These are phyloP conservation scores for Halictus ligatus DNA, from an alignment of 2,888 invertebrate genomes.

Conservation along the genomic window DNA sequence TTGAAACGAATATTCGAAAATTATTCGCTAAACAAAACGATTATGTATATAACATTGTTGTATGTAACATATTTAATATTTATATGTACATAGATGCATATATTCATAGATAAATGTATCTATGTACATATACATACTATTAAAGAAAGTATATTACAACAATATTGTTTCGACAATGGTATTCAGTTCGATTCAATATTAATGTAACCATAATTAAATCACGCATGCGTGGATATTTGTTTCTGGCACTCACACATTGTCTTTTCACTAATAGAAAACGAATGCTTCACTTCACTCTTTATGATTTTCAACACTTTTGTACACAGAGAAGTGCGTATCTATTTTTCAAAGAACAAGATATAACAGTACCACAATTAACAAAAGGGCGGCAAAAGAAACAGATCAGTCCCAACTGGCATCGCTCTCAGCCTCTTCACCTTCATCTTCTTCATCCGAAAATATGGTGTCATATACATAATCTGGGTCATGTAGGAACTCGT, in stretches of 20 bases:
- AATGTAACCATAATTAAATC: slow-evolving; percentile 53
- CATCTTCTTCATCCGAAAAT: slow-evolving; percentile 68
- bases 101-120: slow-evolving; percentile 15
- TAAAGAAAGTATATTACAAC: slow-evolving; percentile 59
- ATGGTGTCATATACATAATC: slow-evolving; percentile 67
- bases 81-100: slow-evolving; percentile 44
- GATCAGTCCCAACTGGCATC: slow-evolving; percentile 81
- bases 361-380: slow-evolving; percentile 70
- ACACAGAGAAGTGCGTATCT: slow-evolving; percentile 66
- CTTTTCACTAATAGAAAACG: slow-evolving; percentile 57
- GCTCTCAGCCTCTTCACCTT: slow-evolving; percentile 72
- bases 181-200: slow-evolving; percentile 64
- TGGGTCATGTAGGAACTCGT: slow-evolving; percentile 74
- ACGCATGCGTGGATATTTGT: slow-evolving; percentile 52
- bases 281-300: slow-evolving; percentile 71
- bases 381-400: slow-evolving; percentile 61
- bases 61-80: slow-evolving; percentile 45
- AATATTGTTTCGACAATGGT: slow-evolving; percentile 50
- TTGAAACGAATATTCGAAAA: slow-evolving; percentile 52
- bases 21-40: slow-evolving; percentile 51
- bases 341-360: slow-evolving; percentile 63
- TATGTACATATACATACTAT: slow-evolving; percentile 35
- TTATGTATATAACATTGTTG: slow-evolving; percentile 52
- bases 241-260: slow-evolving; percentile 66
- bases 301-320: slow-evolving; percentile 65